Conservation (phyloP, 2,797 vertebrate genomes). For the Megaceryle alcyon region DNA sequence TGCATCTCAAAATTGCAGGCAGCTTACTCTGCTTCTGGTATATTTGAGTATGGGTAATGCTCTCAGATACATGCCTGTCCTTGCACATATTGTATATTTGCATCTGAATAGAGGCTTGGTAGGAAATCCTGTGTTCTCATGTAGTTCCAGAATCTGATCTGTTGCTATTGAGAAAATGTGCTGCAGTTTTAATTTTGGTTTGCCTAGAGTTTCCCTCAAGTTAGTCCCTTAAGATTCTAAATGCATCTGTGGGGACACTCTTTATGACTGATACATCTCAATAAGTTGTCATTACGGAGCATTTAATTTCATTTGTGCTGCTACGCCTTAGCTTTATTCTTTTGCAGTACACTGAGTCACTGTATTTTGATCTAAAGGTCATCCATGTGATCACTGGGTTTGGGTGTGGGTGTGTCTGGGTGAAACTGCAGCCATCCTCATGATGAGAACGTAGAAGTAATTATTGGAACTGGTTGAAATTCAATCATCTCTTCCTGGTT, state of each 20-base stretch:
- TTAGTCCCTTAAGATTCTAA: not conserved
- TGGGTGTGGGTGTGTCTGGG: constrained; percentile 29
- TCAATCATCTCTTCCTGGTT: constrained; percentile 36
- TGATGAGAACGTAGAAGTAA: not conserved
- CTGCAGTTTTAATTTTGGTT: not conserved
- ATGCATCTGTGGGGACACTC: not conserved
- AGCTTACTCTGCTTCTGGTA: not conserved
- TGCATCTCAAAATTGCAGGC: not conserved
- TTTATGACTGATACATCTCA: not conserved
- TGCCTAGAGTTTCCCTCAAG: not conserved
- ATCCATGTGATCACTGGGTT: not conserved
- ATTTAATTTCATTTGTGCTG: not conserved
- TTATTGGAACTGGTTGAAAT: constrained; percentile 37
- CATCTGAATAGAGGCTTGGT: not conserved
- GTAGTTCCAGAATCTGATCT: not conserved
- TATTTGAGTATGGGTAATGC: not conserved
- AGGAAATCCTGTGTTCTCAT: not conserved
- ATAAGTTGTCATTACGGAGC: not conserved
- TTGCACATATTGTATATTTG: not conserved
- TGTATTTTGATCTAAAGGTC: constrained; percentile 30
- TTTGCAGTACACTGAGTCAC: constrained; percentile 25
- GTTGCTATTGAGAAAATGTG: not conserved
- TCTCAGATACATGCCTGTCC: not conserved
- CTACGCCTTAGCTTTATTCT: constrained; percentile 4
- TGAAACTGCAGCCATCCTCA: not conserved